phyloP scores from a whole-genome alignment of 2,888 invertebrate genomes.

The Megastigmus dorsalis region DNA sequence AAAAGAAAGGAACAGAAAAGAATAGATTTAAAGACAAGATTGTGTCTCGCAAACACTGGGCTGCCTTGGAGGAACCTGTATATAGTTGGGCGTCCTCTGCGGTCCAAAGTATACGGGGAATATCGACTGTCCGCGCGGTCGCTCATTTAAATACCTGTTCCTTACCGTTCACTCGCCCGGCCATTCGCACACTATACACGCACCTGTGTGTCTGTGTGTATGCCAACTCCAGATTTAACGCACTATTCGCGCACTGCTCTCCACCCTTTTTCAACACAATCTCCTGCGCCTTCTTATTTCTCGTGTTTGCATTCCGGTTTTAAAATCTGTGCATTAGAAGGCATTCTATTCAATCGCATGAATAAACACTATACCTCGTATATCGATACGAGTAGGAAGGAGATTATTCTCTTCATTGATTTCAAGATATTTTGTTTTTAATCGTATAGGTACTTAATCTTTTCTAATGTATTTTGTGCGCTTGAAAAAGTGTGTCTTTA shows the following conservation, averaged over 20 bases:
- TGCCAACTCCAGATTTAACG: constrained; percentile 13
- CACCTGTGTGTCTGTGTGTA: constrained; percentile 19
- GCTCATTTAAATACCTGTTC: constrained; percentile 69
- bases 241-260: no score
- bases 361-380: background rate
- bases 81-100: constrained; percentile 71
- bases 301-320: constrained; percentile 10
- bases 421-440: background rate
- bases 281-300: background rate
- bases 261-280: background rate
- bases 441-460: no score
- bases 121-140: constrained; percentile 66
- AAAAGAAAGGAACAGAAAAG: no score
- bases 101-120: constrained; percentile 56
- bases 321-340: background rate
- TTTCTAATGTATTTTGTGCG: no score
- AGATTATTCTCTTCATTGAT: background rate
- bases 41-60: no score
- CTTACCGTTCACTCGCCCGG: constrained; percentile 63
- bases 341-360: background rate
- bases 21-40: no score
- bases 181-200: background rate
- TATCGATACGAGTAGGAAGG: background rate
- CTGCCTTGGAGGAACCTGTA: constrained; percentile 50
- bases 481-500: no score